Conservation (phyloP, 2,797 vertebrate genomes). For the Coreius guichenoti region DNA sequence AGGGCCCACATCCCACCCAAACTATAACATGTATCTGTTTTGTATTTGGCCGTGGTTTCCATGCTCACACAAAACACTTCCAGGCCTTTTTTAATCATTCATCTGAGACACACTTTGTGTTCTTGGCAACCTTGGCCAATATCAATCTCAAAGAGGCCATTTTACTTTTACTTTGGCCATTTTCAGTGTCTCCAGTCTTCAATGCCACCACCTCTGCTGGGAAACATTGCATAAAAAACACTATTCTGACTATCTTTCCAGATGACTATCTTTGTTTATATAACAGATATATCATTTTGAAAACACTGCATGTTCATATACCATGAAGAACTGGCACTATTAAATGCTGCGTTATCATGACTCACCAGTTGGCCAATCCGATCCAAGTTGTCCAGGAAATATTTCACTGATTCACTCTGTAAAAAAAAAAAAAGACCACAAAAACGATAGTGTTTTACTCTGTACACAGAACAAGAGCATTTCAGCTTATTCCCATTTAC, state of each 20-base stretch:
- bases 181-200: neutral
- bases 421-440: constrained; percentile 58
- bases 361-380: constrained; percentile 96
- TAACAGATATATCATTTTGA: neutral
- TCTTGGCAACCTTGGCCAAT: constrained; percentile 44
- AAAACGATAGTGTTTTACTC: constrained; percentile 37
- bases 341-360: constrained; percentile 47
- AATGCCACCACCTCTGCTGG: neutral
- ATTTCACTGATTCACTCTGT: constrained; percentile 97
- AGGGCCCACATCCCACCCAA: neutral
- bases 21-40: constrained; percentile 31
- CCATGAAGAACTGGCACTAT: neutral
- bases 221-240: neutral
- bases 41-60: constrained; percentile 50
- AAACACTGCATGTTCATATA: neutral
- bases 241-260: neutral
- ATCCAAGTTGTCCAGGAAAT: constrained; percentile 98
- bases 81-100: constrained; percentile 44
- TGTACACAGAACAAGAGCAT: neutral
- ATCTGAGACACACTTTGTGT: constrained; percentile 48
- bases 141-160: constrained; percentile 17
- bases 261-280: neutral
- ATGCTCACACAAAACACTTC: constrained; percentile 49
- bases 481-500: constrained; percentile 51
- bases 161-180: constrained; percentile 27